Evolutionary conservation across 2,888 invertebrate genomes (phyloP), one percentile per base, ranked within the genome.

Genomic region (Argyresthia albistria): DNA sequence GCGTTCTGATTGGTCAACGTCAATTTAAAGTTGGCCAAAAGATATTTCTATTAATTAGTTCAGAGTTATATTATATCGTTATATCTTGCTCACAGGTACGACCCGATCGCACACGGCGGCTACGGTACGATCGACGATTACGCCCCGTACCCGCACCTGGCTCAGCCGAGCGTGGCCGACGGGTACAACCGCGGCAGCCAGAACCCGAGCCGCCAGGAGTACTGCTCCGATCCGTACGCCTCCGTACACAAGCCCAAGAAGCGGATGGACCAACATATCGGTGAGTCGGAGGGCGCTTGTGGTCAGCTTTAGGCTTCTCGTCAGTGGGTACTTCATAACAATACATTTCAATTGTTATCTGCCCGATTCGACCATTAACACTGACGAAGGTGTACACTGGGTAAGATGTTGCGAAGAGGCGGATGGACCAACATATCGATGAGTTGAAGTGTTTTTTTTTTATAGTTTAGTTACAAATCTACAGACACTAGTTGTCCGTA

Each of bases 221-320:
- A 95, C 87, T 93, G 94, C 88, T 92, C 92, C 61, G 95, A 96
- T 86, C 95, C 95, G 8, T 96, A 96, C 81, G 95, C 95, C 58
- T 93, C 95, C 58, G 95, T 96, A 60, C 95, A 95, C 78, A 96
- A 96, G 83, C 95, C 95, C 61, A 95, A 95, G 89, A 96, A 95
- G 80, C 90, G 94, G 63, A 91, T 94, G 74, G 94, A 95, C 72
- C 94, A 93, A 73, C 95, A 95, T 86, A 93, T 95, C 79, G 96
- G 96, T 96, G 73, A 91, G 91, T 88, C 36, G 35, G 15, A 43
- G 11, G 10, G 35, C 61, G 63, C 66, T 64, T 58, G 74, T 83
- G 49, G n/a, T n/a, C 2, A 25, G 25, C n/a, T n/a, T 25, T 25
- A 25, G 25, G 25, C 6, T 25, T 25, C n/a, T n/a, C n/a, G n/a